phyloP scores from a whole-genome alignment of 2,888 invertebrate genomes.

The Heterodera filipjevi region DNA sequence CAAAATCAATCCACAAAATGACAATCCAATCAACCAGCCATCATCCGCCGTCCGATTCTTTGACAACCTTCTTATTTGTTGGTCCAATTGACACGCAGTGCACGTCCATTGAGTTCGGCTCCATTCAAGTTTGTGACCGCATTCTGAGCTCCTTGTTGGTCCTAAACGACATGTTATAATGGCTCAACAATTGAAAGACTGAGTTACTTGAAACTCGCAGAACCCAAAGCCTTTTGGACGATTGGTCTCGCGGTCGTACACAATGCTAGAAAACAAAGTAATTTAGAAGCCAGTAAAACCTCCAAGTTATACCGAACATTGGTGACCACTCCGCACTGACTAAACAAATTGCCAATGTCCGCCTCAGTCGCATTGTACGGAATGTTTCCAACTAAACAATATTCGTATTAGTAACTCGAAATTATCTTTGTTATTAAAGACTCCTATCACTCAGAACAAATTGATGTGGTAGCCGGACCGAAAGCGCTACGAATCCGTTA shows the following conservation, averaged over 20 bases:
- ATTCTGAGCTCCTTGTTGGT: constrained; percentile 56
- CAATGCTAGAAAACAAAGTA: constrained; percentile 49
- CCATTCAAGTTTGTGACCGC: constrained; percentile 51
- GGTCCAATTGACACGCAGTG: constrained; percentile 62
- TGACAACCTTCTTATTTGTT: constrained; percentile 41
- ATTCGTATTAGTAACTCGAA: neutral
- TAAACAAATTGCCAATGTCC: constrained; percentile 60
- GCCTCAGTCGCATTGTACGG: constrained; percentile 59
- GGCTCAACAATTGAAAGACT: neutral
- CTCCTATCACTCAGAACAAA: neutral
- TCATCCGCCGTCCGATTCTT: neutral
- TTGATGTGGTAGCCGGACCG: neutral
- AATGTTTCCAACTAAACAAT: constrained; percentile 61
- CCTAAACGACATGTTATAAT: constrained; percentile 43
- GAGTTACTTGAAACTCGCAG: constrained; percentile 55
- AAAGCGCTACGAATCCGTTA: constrained; percentile 10
- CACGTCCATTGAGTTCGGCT: constrained; percentile 59
- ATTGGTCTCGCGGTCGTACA: constrained; percentile 62
- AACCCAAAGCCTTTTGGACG: constrained; percentile 64
- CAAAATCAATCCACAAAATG: too few relatives aligned
- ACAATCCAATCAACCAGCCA: too few relatives aligned
- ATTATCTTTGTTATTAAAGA: neutral
- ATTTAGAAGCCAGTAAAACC: neutral
- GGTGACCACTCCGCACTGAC: constrained; percentile 53
- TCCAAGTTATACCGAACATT: constrained; percentile 48